These are phyloP conservation scores for Denticeps clupeoides DNA, from an alignment of 2,797 vertebrate species.

Conservation along the genomic window DNA sequence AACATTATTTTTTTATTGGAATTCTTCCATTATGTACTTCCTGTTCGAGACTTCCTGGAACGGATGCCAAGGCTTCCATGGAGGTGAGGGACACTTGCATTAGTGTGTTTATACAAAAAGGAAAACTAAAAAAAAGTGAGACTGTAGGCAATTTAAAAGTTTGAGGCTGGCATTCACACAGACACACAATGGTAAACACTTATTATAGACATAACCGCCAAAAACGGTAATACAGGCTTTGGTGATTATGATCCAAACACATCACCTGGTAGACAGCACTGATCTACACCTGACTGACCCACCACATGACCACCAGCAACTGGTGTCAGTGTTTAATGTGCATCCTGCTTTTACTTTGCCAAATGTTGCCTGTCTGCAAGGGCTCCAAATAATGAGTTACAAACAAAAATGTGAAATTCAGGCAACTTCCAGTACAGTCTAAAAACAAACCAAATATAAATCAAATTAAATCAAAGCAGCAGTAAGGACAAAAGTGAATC, in stretches of 20 bases:
- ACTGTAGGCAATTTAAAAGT: constrained; percentile 32
- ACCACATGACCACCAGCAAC: constrained; percentile 43
- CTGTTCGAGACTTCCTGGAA: too few relatives aligned
- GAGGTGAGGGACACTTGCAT: constrained; percentile 11
- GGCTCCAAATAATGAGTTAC: constrained; percentile 62
- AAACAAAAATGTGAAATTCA: constrained; percentile 45
- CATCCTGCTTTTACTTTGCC: constrained; percentile 81
- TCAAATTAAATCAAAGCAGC: constrained; percentile 16
- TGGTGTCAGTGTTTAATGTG: constrained; percentile 29
- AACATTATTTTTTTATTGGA: too few relatives aligned
- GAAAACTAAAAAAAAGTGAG: constrained; percentile 15
- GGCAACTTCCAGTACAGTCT: constrained; percentile 44
- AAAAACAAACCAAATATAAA: constrained; percentile 18
- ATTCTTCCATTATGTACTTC: too few relatives aligned
- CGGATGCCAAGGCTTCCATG: neutral
- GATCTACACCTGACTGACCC: constrained; percentile 15
- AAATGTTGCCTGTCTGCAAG: constrained; percentile 95
- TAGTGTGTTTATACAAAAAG: constrained; percentile 21
- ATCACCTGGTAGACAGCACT: constrained; percentile 6
- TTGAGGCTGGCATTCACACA: constrained; percentile 82
- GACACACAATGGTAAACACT: constrained; percentile 84
- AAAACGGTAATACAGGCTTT: constrained; percentile 52
- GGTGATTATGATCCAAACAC: constrained; percentile 24
- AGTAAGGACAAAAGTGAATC: constrained; percentile 16
- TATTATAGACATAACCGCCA: constrained; percentile 52